Base-by-base conservation (phyloP, 92 coral and sea anemone genomes). In the Umimayanthus chanpuru region DNA sequence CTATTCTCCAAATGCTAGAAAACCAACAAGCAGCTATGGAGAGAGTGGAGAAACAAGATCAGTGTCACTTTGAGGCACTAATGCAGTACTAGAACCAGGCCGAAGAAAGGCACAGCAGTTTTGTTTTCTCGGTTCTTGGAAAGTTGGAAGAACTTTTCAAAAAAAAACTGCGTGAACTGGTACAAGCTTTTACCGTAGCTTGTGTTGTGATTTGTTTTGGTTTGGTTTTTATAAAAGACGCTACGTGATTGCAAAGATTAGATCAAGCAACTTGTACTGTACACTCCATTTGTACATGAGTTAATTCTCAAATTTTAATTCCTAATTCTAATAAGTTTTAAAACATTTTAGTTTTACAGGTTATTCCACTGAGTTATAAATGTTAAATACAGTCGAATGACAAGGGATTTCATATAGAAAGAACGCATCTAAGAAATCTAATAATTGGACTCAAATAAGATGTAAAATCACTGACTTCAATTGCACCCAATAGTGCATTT, bases 11-110 rank as follows among this genome's bases (percentile, higher is more conserved):
- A 81, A 81, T 81, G 75, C 85, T 81, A 21, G 75, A 81, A 28
- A 81, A 71, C 61, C 89, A 83, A 88, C 93, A 88, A 79, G 93
- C 74, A 83, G 44, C 91, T 78, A 91, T 88, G 76, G 75, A 88
- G 85, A 91, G 82, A 79, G 76, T 85, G 36, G 88, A 88, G 81
- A 88, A 91, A 90, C 85, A 90, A 28, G 49, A 56, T 66, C 84
- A 80, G 53, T 65, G 93, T 71, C 76, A 86, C 67, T 81, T 87
- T 73, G 78, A 90, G 82, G 87, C 90, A 38, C 77, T 72, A 74
- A 76, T 90, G 81, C 79, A 81, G 76, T 86, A 76, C 73, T 85
- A 81, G 70, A 85, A 73, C 71, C 86, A 90, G 15, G 81, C 87
- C 81, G 89, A 89, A 86, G 82, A 70, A 81, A 76, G 82, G 82